A percentile compares a stretch with the other conserved stretches of the same genome.
Evolutionary conservation across 2,113 vertebrate species (phyloP).

Genomic region (Telmatochromis bifrenatus): DNA sequence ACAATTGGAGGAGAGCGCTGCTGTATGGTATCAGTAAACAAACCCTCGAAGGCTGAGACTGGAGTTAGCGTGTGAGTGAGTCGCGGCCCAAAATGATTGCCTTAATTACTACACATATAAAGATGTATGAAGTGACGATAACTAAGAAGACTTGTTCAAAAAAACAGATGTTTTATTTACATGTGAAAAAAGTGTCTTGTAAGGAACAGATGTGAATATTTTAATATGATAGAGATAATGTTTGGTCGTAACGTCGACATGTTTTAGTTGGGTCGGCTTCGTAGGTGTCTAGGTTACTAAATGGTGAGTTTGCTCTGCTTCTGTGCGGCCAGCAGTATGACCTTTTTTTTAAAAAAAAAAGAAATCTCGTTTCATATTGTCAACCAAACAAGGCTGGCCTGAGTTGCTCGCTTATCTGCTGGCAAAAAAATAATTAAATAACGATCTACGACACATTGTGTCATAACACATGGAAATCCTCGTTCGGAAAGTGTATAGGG

Average conservation of each 20-base stretch:
- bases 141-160: conserved; percentile 62
- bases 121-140: conserved; percentile 59
- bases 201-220: conserved; percentile 76
- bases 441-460: not conserved
- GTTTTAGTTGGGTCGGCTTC: conserved; percentile 67
- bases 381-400: conserved; percentile 61
- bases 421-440: not conserved
- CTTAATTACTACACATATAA: conserved; percentile 74
- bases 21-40: conserved; percentile 37
- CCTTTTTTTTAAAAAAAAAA: conserved; percentile 3
- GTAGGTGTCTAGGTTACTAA: conserved; percentile 58
- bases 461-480: conserved; percentile 35
- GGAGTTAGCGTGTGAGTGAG: conserved; percentile 54
- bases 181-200: conserved; percentile 72
- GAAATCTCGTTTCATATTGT: conserved; percentile 66
- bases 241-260: conserved; percentile 67
- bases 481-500: conserved; percentile 13
- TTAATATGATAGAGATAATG: conserved; percentile 74
- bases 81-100: conserved; percentile 71
- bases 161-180: conserved; percentile 60
- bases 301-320: conserved; percentile 61
- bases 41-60: conserved; percentile 27
- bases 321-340: conserved; percentile 53
- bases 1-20: conserved; percentile 10
- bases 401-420: conserved; percentile 48